phyloP scores from a whole-genome alignment of 2,797 vertebrate species.

The Etheostoma nigrum region DNA sequence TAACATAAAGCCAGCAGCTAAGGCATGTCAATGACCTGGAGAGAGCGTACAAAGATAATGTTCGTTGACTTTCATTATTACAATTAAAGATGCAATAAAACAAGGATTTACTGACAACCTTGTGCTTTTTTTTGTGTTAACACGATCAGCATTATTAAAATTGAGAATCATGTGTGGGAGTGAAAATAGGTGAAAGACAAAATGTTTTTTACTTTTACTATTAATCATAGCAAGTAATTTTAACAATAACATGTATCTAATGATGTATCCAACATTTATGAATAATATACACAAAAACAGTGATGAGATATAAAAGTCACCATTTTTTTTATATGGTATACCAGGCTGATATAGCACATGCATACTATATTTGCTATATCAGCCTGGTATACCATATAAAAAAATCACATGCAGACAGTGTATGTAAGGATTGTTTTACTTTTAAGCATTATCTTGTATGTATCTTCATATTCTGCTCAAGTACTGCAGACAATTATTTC shows the following conservation, averaged over 20 bases:
- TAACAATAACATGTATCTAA: not conserved
- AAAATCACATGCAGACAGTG: not conserved
- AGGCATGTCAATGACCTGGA: conserved; percentile 33
- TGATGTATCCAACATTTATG: no score
- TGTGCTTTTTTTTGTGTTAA: not conserved
- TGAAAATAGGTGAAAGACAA: not conserved
- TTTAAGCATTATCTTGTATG: not conserved
- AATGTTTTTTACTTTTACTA: not conserved
- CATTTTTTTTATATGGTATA: not conserved
- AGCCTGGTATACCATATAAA: not conserved
- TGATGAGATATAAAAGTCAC: not conserved
- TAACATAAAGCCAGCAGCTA: conserved; percentile 63
- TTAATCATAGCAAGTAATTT: not conserved
- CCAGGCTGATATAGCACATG: not conserved
- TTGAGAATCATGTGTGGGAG: conserved; percentile 1
- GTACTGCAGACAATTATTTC: not conserved
- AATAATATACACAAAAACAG: not conserved
- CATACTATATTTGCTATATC: not conserved
- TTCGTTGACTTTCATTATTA: conserved; percentile 5
- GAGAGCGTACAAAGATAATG: conserved; percentile 15
- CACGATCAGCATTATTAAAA: not conserved
- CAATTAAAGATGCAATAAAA: conserved; percentile 10
- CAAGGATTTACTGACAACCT: conserved; percentile 11
- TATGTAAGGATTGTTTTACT: not conserved
- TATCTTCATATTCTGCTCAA: not conserved